phyloP scores from a whole-genome alignment of 1,140 invertebrate genomes.

The Cydia fagiglandana region DNA sequence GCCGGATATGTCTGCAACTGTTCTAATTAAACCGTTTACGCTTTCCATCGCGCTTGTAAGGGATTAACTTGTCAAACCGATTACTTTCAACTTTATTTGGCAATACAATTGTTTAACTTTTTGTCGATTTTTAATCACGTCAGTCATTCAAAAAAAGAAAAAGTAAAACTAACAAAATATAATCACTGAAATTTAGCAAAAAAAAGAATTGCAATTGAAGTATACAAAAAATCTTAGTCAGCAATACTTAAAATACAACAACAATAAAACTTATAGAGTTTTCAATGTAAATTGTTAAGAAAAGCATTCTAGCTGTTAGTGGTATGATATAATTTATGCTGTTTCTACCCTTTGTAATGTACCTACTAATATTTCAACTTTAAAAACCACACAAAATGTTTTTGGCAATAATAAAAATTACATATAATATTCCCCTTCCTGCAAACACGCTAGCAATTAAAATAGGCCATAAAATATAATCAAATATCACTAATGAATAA shows the following conservation, averaged over 20 bases:
- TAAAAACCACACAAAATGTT: neutral
- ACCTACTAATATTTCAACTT: too few species aligned
- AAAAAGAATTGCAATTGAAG: too few species aligned
- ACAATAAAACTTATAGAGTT: too few species aligned
- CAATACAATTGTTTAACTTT: neutral
- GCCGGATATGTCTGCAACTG: slow-evolving; percentile 39
- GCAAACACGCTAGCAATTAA: neutral
- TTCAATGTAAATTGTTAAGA: too few species aligned
- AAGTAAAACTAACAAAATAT: too few species aligned
- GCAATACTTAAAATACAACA: too few species aligned
- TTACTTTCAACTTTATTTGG: neutral
- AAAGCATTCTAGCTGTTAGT: too few species aligned
- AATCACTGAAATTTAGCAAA: too few species aligned
- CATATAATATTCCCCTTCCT: neutral
- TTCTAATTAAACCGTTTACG: slow-evolving; percentile 39
- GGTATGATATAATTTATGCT: too few species aligned
- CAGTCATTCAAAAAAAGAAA: too few species aligned
- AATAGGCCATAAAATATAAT: slow-evolving; percentile 6
- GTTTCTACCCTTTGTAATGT: too few species aligned
- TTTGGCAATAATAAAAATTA: neutral
- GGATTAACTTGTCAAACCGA: slow-evolving; percentile 22
- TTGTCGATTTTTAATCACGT: neutral
- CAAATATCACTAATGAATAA: slow-evolving; percentile 22
- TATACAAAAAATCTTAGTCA: too few species aligned
- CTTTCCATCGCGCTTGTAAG: slow-evolving; percentile 38